Conservation (phyloP, 2,888 invertebrate species). For the Holacanthella duospinosa region DNA sequence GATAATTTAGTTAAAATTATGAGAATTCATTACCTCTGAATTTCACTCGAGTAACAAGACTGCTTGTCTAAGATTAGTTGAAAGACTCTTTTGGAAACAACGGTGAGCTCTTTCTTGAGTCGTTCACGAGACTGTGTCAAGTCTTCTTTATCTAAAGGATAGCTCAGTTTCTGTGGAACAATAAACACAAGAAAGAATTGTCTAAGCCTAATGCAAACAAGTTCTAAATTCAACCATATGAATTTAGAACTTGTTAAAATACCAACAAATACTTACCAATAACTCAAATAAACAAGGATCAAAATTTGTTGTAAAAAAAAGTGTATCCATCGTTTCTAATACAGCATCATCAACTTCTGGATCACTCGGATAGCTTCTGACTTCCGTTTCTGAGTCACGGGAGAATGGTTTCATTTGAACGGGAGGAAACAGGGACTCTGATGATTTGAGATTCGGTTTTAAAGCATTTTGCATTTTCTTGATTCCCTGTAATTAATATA, state of each 20-base stretch:
- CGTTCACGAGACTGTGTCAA: constrained; percentile 64
- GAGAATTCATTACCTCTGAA: constrained; percentile 55
- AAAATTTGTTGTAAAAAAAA: constrained; percentile 60
- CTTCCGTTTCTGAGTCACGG: constrained; percentile 33
- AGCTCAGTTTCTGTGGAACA: constrained; percentile 54
- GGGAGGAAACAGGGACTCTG: constrained; percentile 24
- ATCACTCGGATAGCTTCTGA: constrained; percentile 40
- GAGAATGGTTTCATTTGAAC: constrained; percentile 30
- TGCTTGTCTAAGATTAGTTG: constrained; percentile 87
- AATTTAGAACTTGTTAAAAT: not conserved
- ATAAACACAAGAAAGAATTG: not conserved
- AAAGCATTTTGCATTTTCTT: constrained; percentile 34
- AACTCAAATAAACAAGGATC: constrained; percentile 62
- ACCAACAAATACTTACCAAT: constrained; percentile 43
- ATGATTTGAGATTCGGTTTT: constrained; percentile 16
- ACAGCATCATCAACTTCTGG: constrained; percentile 45
- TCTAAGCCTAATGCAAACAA: too few relatives aligned
- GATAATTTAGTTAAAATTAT: too few relatives aligned
- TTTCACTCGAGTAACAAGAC: constrained; percentile 72
- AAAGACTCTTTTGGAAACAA: constrained; percentile 85
- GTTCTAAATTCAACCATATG: too few relatives aligned
- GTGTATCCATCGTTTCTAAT: constrained; percentile 55
- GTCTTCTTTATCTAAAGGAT: constrained; percentile 54
- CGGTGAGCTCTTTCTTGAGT: constrained; percentile 68
- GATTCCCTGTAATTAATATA: constrained; percentile 22